Percentiles rank a stretch among this genome's conserved stretches.
phyloP scores from a whole-genome alignment of 1,140 invertebrate genomes.

The Whitmania pigra region DNA sequence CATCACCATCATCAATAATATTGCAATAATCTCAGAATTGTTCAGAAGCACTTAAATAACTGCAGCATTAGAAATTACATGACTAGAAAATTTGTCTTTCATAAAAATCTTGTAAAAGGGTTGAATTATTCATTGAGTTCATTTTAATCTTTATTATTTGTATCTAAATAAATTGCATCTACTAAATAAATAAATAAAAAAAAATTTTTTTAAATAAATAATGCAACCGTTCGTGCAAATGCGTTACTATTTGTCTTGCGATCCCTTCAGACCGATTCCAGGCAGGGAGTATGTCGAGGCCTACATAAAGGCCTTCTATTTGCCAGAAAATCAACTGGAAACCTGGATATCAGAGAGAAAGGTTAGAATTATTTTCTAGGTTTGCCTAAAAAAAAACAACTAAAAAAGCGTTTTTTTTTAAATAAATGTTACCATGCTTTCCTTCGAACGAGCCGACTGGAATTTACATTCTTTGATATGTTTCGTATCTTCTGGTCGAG shows the following conservation, averaged over 20 bases:
- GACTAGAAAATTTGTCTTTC: too few relatives aligned
- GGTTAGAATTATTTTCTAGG: conserved; percentile 40
- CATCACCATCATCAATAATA: background rate
- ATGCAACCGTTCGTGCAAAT: too few relatives aligned
- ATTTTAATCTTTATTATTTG: too few relatives aligned
- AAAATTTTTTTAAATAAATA: too few relatives aligned
- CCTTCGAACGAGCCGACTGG: too few relatives aligned
- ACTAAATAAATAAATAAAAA: too few relatives aligned
- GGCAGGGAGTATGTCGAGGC: conserved; percentile 77
- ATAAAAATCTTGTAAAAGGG: too few relatives aligned
- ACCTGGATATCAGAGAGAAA: conserved; percentile 71
- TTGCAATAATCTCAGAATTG: background rate
- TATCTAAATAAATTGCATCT: too few relatives aligned
- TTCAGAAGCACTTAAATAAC: conserved; percentile 14
- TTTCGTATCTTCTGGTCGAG: too few relatives aligned
- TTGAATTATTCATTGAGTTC: too few relatives aligned
- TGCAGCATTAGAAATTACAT: background rate
- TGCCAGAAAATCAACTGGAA: conserved; percentile 72
- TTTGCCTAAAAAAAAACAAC: background rate
- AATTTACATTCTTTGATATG: too few relatives aligned
- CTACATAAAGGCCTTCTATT: conserved; percentile 91
- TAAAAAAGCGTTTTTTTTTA: background rate
- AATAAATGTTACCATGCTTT: background rate
- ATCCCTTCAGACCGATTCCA: conserved; percentile 56
- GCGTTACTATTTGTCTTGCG: too few relatives aligned